Base-by-base conservation (phyloP, 53 echinoderm and acorn worm genomes). In the Paelopatides confundens region DNA sequence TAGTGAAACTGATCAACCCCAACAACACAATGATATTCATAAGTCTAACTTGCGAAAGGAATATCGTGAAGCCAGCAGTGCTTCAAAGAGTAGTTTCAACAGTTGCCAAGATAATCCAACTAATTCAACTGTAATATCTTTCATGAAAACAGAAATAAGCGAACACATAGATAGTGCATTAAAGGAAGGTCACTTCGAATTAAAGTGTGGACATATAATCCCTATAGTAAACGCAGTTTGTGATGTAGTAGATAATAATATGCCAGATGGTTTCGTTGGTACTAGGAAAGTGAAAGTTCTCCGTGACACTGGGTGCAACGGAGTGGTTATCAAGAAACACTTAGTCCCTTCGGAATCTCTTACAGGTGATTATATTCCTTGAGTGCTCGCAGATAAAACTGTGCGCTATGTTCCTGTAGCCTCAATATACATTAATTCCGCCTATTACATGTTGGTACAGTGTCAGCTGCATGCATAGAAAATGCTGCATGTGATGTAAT, bases 231-330 rank as follows among this genome's bases (percentile, higher is more conserved):
- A 68, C 47, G 86, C 90, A 21, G 85, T 66, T 0, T 85, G 86
- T 28, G 36, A 64, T 8, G 53, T 63, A 0, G 36, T 79, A 46
- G 24, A 63, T 37, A 37, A 10, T 17, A 24, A 29, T 33, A 87
- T 87, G 91, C 87, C 34, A 69, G 63, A 87, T 26, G 85, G 91
- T 12, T n/a, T 32, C 21, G 82, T 91, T 2, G 82, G 86, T 2
- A 67, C 24, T 30, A 62, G 2, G 32, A 39, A 31, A 26, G 91
- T 70, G 0, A 74, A 11, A 29, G 71, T 82, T 13, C 39, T 87
- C 9, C 53, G 91, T 5, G 91, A 91, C 31, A 87, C 37, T 51
- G 90, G 90, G 24, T 90, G 90, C 40, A 86, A 78, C 36, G 71
- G 71, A 10, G 86, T 86, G 6, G 86, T 86, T 23, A 62, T 86